A percentile compares a stretch with the other conserved stretches of the same genome.
phyloP scores from a whole-genome alignment of 1,140 invertebrate species.

The Megalonaias nervosa region DNA sequence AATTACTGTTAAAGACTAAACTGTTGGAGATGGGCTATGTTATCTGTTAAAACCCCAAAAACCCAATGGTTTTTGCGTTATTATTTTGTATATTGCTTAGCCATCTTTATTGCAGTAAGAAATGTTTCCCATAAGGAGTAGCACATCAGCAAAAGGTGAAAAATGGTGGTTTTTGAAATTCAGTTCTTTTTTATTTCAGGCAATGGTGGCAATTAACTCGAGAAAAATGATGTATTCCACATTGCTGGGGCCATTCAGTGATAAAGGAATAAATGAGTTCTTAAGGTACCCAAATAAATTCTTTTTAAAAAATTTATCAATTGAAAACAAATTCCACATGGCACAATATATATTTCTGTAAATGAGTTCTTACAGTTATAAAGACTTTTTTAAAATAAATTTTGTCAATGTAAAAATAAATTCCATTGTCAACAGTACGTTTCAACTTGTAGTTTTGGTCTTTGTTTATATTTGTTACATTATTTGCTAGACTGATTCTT shows the following conservation, averaged over 20 bases:
- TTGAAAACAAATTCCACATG: not conserved
- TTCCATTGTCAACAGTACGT: too few species aligned
- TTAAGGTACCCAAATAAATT: slow-evolving; percentile 75
- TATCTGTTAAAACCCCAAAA: too few species aligned
- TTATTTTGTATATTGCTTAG: too few species aligned
- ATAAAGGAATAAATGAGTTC: slow-evolving; percentile 96
- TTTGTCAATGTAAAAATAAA: not conserved
- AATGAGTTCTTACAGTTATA: not conserved
- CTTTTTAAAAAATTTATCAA: not conserved
- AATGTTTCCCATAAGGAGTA: too few species aligned
- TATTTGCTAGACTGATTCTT: too few species aligned
- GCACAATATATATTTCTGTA: not conserved
- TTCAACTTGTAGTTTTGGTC: too few species aligned
- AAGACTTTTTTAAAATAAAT: not conserved
- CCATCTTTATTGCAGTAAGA: too few species aligned
- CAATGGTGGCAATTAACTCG: slow-evolving; percentile 95
- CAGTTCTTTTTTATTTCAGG: slow-evolving; percentile 84
- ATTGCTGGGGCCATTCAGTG: slow-evolving; percentile 94
- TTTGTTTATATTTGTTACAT: too few species aligned
- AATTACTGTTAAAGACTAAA: too few species aligned
- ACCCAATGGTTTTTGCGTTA: too few species aligned
- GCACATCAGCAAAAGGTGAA: too few species aligned
- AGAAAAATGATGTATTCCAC: slow-evolving; percentile 98
- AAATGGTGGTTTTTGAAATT: not conserved
- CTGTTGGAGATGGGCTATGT: too few species aligned